These are phyloP conservation scores for Bagarius yarrelli DNA, from an alignment of 2,113 vertebrate genomes.

Conservation along the genomic window DNA sequence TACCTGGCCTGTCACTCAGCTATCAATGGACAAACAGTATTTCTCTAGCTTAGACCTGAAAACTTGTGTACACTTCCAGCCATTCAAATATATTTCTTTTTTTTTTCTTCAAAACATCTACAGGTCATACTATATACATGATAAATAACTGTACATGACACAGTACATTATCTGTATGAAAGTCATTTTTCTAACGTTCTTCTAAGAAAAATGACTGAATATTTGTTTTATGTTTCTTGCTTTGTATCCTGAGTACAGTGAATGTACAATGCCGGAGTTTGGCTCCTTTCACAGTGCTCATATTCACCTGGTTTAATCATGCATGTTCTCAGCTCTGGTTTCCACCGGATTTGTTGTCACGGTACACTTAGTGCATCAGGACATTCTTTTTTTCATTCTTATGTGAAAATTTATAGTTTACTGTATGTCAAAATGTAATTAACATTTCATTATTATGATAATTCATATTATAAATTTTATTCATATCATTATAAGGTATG, in stretches of 20 bases:
- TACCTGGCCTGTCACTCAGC: conserved; percentile 53
- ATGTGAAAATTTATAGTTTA: background rate
- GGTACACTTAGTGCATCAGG: background rate
- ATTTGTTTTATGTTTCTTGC: background rate
- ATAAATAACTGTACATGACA: background rate
- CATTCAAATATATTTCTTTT: background rate
- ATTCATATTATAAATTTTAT: background rate
- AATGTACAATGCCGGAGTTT: conserved; percentile 13
- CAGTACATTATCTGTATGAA: background rate
- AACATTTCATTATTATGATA: background rate
- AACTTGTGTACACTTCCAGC: conserved; percentile 6
- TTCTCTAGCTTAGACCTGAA: conserved; percentile 42
- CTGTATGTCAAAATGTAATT: background rate
- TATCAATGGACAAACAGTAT: conserved; percentile 53
- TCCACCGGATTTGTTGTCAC: conserved; percentile 28
- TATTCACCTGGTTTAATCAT: conserved; percentile 46
- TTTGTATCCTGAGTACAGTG: background rate
- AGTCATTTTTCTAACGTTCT: background rate
- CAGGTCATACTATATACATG: background rate
- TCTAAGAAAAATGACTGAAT: background rate
- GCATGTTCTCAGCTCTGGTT: conserved; percentile 36
- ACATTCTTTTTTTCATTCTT: background rate
- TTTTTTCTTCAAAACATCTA: background rate
- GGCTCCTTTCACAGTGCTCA: conserved; percentile 39
- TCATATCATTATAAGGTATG: background rate